phyloP scores from a whole-genome alignment of 2,888 invertebrate species.

The Himalopsyche kuldschensis region DNA sequence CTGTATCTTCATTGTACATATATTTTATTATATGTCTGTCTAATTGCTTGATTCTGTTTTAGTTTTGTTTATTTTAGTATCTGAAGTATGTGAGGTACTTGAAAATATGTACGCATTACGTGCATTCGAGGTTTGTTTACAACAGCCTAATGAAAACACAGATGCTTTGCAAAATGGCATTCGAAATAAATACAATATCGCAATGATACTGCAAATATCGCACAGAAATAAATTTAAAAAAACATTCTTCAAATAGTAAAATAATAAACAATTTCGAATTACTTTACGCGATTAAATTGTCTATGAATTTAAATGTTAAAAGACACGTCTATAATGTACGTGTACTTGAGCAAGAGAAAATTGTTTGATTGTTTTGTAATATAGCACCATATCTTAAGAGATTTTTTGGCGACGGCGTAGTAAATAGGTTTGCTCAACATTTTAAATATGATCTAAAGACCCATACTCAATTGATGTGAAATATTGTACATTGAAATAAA shows the following conservation, averaged over 20 bases:
- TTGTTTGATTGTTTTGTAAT: not conserved
- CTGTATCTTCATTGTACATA: no score
- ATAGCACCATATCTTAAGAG: not conserved
- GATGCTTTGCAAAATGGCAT: not conserved
- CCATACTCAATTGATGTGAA: no score
- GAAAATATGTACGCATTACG: not conserved
- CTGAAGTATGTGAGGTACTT: not conserved
- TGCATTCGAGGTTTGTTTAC: not conserved
- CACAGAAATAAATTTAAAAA: no score
- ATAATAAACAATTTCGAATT: no score
- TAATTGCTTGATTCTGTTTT: not conserved
- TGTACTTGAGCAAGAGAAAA: not conserved
- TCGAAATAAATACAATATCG: not conserved
- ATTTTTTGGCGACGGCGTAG: not conserved
- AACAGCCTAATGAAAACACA: not conserved
- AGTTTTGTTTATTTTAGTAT: not conserved
- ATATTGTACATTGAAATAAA: no score
- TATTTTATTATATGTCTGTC: no score
- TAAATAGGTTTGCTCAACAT: not conserved
- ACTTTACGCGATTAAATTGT: no score
- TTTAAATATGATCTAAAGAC: not conserved
- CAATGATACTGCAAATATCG: no score
- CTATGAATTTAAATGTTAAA: no score
- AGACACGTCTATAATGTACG: no score
- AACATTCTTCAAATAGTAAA: no score